Evolutionary conservation across 2,113 vertebrate species (phyloP), one percentile per base, ranked within the genome.

Genomic region (Toxotes chatareus): DNA sequence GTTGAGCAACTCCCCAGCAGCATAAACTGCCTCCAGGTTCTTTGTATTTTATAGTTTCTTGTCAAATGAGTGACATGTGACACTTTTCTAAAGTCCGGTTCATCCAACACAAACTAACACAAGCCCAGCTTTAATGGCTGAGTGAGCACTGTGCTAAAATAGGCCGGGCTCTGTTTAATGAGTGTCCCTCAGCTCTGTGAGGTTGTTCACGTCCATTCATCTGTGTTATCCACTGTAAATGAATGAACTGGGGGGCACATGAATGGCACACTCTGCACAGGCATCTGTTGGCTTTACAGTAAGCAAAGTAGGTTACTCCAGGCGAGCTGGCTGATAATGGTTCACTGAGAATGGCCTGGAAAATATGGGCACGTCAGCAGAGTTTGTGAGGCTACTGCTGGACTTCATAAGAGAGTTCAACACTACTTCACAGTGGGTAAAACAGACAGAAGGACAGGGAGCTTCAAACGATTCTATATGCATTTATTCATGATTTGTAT

Each of bases 161-260:
- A 49, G 81, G 65, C 60, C 64, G 0, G 46, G 75, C 76, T 61
- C 67, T n/a, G 68, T 87, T 88, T 83, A 89, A 89, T 86, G 84
- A 90, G 61, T 67, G 61, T 71, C 79, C 62, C 61, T 66, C 73
- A 27, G 83, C 70, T 27, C 47, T 8, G 57, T 62, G 13, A 14
- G 76, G 73, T 46, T 68, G 9, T 34, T 63, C 36, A 2, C 81
- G 19, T 76, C 65, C 74, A 27, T 83, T 90, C 79, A 59, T 65
- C 72, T 87, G 80, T 36, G 44, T 83, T 85, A 76, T 67, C 72
- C 65, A 27, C 71, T 78, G 82, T 86, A 73, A 88, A 84, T 86
- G 63, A 90, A 80, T 83, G 49, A 85, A 79, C 77, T 7, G n/a
- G 55, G 38, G 72, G 56, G 23, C 31, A 63, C 40, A 42, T 83